phyloP scores from a whole-genome alignment of 2,888 invertebrate species.

The Polymixis lichenea region DNA sequence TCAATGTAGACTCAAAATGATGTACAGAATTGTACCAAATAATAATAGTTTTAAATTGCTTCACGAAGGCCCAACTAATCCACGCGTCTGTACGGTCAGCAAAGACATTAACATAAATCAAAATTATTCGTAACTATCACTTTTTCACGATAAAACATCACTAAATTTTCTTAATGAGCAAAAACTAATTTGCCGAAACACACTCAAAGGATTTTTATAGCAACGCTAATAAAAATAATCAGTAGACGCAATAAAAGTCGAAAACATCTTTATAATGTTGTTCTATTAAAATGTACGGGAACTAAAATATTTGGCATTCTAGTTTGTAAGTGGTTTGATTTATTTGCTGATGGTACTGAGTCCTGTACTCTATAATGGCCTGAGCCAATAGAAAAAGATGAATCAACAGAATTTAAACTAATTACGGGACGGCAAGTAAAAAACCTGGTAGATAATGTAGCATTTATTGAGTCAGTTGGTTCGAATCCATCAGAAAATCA shows the following conservation, averaged over 20 bases:
- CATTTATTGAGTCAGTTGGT: constrained; percentile 80
- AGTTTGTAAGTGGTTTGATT: constrained; percentile 47
- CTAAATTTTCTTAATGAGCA: constrained; percentile 32
- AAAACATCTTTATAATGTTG: constrained; percentile 53
- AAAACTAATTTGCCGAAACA: constrained; percentile 47
- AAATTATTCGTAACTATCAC: constrained; percentile 9
- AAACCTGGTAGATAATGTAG: constrained; percentile 82
- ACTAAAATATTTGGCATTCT: constrained; percentile 34
- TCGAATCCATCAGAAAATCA: constrained; percentile 82
- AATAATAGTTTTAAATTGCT: constrained; percentile 68
- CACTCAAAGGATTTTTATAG: constrained; percentile 50
- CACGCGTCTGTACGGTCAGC: constrained; percentile 71
- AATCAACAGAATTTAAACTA: constrained; percentile 90
- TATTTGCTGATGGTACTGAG: constrained; percentile 75
- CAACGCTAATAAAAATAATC: constrained; percentile 58
- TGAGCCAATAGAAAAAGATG: constrained; percentile 87
- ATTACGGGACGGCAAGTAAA: constrained; percentile 83
- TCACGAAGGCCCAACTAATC: constrained; percentile 57
- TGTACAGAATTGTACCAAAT: constrained; percentile 59
- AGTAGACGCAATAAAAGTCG: constrained; percentile 54
- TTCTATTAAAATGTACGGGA: constrained; percentile 38
- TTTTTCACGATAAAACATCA: constrained; percentile 19
- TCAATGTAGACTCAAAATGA: constrained; percentile 61
- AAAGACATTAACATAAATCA: constrained; percentile 52
- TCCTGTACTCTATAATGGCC: constrained; percentile 77